A percentile compares a stretch with the other conserved stretches of the same genome.
phyloP scores from a whole-genome alignment of 2,888 invertebrate species.

The Poecilus cupreus region DNA sequence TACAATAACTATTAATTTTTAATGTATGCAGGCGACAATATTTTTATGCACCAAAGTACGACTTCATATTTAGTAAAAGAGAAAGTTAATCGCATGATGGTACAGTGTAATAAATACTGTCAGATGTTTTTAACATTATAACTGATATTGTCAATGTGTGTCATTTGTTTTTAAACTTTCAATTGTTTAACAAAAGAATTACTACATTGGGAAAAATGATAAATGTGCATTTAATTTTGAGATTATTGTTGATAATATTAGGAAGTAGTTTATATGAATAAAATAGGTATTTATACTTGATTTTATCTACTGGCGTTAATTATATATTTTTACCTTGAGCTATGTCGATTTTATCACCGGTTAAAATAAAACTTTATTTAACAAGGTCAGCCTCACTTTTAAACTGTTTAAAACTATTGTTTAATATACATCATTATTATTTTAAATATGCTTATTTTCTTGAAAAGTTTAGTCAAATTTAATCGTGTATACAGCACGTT shows the following conservation, averaged over 20 bases:
- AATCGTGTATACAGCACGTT: too few relatives aligned
- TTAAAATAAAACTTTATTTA: background rate
- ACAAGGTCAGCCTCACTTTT: background rate
- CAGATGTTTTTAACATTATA: conserved; percentile 5
- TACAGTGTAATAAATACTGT: background rate
- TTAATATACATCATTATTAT: background rate
- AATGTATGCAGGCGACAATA: too few relatives aligned
- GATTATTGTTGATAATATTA: background rate
- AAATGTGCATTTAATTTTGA: background rate
- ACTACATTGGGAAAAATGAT: background rate
- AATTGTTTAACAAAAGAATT: background rate
- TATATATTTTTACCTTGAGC: background rate
- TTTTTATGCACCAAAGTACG: background rate
- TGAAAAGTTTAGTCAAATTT: too few relatives aligned
- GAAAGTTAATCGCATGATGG: background rate
- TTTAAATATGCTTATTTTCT: too few relatives aligned
- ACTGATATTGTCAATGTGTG: conserved; percentile 1
- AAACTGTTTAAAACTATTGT: background rate
- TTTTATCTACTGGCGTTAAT: background rate
- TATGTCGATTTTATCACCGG: background rate
- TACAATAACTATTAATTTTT: too few relatives aligned
- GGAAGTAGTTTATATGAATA: too few relatives aligned
- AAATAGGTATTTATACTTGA: too few relatives aligned
- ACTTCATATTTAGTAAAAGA: background rate
- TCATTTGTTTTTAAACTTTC: conserved; percentile 12